These are phyloP conservation scores for Actinernus sp. DNA, from an alignment of 92 coral and sea anemone species.

Conservation along the genomic window DNA sequence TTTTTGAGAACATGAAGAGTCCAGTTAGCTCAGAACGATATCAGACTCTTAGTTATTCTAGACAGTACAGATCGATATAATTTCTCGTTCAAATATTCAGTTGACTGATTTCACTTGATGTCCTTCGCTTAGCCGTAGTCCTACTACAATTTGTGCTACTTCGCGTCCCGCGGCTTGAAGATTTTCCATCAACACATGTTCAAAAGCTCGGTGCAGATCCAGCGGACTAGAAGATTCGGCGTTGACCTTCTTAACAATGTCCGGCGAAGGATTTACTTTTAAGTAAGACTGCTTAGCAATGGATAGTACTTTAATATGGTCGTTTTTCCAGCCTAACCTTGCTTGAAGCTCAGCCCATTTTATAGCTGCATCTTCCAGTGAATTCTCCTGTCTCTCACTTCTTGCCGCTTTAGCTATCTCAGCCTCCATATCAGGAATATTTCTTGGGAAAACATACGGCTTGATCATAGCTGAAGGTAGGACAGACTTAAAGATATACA, in stretches of 20 bases:
- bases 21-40: too few species aligned
- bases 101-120: background rate
- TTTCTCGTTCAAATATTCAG: too few species aligned
- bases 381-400: conserved; percentile 6
- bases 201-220: conserved; percentile 53
- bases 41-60: too few species aligned
- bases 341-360: conserved; percentile 49
- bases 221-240: conserved; percentile 22
- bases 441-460: conserved; percentile 65
- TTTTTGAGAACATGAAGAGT: too few species aligned
- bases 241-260: conserved; percentile 61
- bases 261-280: conserved; percentile 60
- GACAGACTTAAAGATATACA: conserved; percentile 48
- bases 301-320: conserved; percentile 58
- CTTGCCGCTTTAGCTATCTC: background rate
- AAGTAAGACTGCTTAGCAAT: conserved; percentile 63
- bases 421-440: conserved; percentile 53
- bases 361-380: conserved; percentile 22
- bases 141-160: conserved; percentile 45
- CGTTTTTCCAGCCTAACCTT: conserved; percentile 51
- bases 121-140: conserved; percentile 32
- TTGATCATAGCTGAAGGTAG: conserved; percentile 48
- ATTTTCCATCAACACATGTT: conserved; percentile 43
- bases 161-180: conserved; percentile 56
- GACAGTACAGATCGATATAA: too few species aligned